Percentiles rank a stretch among this genome's conserved stretches.
Evolutionary conservation across 2,113 vertebrate species (phyloP).

Genomic region (Ammodytes dubius): DNA sequence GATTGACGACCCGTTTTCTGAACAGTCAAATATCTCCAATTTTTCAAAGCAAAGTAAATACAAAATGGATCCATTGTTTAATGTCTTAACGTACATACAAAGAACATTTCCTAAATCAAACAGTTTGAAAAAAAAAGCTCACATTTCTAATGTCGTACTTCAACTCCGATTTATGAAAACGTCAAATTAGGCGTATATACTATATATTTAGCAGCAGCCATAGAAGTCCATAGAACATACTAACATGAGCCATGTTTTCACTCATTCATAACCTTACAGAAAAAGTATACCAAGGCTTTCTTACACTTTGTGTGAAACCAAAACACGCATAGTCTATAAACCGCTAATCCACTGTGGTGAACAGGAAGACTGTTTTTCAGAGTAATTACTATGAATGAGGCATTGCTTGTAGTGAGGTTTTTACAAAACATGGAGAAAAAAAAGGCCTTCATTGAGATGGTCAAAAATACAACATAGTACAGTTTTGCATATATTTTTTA

Average conservation of each 20-base stretch:
- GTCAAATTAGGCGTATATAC: neutral
- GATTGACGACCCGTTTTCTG: too few species aligned
- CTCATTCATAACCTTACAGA: neutral
- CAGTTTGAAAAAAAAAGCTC: too few species aligned
- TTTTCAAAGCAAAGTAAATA: too few species aligned
- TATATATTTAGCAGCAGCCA: neutral
- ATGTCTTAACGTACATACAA: too few species aligned
- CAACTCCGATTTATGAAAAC: too few species aligned
- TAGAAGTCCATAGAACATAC: neutral
- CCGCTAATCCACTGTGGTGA: too few species aligned
- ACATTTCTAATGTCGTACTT: too few species aligned
- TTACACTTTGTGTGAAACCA: neutral
- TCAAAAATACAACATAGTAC: neutral
- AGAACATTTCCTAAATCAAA: too few species aligned
- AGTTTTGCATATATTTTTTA: constrained; percentile 10
- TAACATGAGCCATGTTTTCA: too few species aligned
- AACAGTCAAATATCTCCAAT: too few species aligned
- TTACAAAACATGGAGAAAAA: neutral
- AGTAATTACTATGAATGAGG: neutral
- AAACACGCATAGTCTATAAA: neutral
- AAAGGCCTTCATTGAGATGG: neutral
- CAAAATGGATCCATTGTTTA: too few species aligned
- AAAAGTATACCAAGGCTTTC: neutral
- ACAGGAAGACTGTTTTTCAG: too few species aligned
- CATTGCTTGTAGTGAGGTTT: neutral